A percentile compares a stretch with the other conserved stretches of the same genome.
phyloP scores from a whole-genome alignment of 2,113 vertebrate genomes.

The Hydrolagus affinis region DNA sequence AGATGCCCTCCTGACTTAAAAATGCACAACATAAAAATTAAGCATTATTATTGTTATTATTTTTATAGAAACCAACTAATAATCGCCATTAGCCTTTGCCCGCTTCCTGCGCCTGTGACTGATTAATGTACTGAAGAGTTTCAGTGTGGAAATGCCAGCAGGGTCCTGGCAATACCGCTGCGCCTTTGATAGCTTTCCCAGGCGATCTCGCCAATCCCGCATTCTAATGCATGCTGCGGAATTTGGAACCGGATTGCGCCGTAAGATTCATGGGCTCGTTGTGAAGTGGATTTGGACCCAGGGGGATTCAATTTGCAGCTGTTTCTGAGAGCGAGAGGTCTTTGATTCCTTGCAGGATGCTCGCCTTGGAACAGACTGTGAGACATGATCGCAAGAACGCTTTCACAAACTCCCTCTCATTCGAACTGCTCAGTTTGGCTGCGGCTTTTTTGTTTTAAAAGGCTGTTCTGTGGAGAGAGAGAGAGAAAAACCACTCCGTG shows the following conservation, averaged over 20 bases:
- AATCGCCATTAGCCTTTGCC: background rate
- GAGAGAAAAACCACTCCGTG: background rate
- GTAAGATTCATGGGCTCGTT: background rate
- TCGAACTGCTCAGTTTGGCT: background rate
- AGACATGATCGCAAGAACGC: background rate
- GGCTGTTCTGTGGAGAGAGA: too few relatives aligned
- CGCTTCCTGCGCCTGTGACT: background rate
- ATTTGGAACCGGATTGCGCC: too few relatives aligned
- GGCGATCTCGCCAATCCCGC: background rate
- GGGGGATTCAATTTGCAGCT: background rate
- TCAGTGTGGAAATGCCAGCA: background rate
- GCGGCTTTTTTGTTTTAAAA: background rate
- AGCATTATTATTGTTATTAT: too few relatives aligned
- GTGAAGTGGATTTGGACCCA: background rate
- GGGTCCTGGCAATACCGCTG: background rate
- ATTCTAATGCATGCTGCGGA: background rate
- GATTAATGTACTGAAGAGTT: background rate
- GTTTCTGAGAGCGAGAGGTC: background rate
- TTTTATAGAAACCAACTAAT: background rate
- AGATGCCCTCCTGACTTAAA: too few relatives aligned
- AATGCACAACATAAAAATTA: too few relatives aligned
- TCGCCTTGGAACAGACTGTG: background rate
- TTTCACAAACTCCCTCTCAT: background rate
- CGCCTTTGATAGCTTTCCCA: background rate
- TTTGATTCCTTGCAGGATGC: too few relatives aligned